Evolutionary conservation across 2,113 vertebrate genomes (phyloP).

Genomic region (Ptychochromis oligacanthus): DNA sequence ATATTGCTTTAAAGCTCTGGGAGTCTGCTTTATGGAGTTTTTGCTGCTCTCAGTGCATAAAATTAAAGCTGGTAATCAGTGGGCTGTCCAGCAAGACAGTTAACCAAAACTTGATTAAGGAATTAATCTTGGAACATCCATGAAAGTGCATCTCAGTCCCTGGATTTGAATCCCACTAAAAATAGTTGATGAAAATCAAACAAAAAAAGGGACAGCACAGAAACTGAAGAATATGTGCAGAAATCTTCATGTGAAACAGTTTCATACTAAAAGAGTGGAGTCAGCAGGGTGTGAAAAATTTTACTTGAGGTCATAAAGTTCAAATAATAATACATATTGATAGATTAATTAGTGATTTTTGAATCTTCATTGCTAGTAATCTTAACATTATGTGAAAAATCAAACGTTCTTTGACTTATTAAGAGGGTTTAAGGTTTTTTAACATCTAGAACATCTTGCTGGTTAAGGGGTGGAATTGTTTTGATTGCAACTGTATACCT

Average conservation of each 20-base stretch:
- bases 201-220: not conserved
- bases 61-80: not conserved
- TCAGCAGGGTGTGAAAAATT: no score
- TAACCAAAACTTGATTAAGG: not conserved
- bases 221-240: not conserved
- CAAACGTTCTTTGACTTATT: not conserved
- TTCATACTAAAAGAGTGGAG: no score
- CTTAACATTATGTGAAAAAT: not conserved
- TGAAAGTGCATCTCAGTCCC: not conserved
- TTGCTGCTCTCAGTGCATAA: rapidly evolving
- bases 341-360: no score
- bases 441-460: not conserved
- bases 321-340: no score
- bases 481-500: not conserved
- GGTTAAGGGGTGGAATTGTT: not conserved
- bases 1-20: not conserved
- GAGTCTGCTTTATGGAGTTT: not conserved
- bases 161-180: not conserved
- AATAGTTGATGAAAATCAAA: not conserved
- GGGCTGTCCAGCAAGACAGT: not conserved
- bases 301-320: no score
- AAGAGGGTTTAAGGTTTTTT: not conserved
- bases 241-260: no score
- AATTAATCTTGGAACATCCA: not conserved
- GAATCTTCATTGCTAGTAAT: no score